These are phyloP conservation scores for Lasioglossum calceatum DNA, from an alignment of 2,888 invertebrate species.

Conservation along the genomic window DNA sequence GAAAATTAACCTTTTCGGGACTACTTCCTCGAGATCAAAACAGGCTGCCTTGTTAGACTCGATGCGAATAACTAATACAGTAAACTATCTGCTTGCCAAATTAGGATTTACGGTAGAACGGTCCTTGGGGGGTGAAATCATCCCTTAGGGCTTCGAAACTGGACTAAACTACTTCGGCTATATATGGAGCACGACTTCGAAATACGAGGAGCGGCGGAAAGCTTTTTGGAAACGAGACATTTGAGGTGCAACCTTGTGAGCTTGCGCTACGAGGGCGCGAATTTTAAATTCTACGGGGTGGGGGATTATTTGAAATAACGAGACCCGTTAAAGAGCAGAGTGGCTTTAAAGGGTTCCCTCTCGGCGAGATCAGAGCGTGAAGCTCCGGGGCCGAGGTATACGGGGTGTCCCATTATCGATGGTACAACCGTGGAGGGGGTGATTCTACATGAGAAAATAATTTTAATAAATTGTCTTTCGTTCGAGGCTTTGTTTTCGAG, in stretches of 20 bases:
- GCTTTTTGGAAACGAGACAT: not conserved
- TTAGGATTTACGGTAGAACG: not conserved
- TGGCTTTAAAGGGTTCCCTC: constrained; percentile 20
- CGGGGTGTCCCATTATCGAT: not conserved
- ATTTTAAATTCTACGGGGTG: not conserved
- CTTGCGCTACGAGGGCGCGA: not conserved
- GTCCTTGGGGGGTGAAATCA: not conserved
- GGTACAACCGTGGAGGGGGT: not conserved
- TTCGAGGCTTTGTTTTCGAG: too few relatives aligned
- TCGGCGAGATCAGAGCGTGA: not conserved
- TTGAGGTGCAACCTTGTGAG: not conserved
- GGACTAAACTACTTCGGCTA: not conserved
- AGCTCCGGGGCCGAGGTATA: not conserved
- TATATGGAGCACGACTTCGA: not conserved
- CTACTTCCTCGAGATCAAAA: not conserved
- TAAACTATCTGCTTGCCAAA: not conserved
- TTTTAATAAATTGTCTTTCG: too few relatives aligned
- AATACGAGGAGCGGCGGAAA: not conserved
- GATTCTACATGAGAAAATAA: not conserved
- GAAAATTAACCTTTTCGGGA: not conserved
- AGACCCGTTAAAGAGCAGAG: not conserved
- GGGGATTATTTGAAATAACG: not conserved
- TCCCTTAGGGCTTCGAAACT: not conserved
- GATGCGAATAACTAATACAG: not conserved
- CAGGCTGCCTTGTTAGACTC: not conserved